These are phyloP conservation scores for Bunonema sp. DNA, from an alignment of 2,888 invertebrate genomes.

Conservation along the genomic window DNA sequence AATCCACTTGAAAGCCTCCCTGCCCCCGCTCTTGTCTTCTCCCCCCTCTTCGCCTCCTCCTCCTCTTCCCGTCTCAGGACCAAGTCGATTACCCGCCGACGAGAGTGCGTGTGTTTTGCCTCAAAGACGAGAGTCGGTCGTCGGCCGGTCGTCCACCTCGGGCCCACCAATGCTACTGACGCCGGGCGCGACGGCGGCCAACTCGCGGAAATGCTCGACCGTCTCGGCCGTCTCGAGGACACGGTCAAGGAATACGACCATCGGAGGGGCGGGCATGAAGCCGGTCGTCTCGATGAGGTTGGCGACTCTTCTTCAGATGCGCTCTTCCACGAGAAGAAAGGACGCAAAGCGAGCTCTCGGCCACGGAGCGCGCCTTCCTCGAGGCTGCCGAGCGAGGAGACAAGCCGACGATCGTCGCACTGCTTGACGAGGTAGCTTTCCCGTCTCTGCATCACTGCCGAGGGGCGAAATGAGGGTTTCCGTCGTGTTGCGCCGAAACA, in stretches of 20 bases:
- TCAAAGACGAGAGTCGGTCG: no score
- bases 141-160: no score
- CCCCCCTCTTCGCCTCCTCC: background rate
- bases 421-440: conserved; percentile 14
- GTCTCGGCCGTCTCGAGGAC: no score
- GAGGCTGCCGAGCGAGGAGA: conserved; percentile 53
- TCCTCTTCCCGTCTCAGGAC: background rate
- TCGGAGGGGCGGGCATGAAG: no score
- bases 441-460: background rate
- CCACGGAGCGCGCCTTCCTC: conserved; percentile 43
- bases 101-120: no score
- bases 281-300: no score
- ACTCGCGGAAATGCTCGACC: no score
- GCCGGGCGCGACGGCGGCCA: no score
- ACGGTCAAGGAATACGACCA: no score
- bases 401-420: conserved; percentile 47
- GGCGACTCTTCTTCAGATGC: no score
- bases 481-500: background rate
- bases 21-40: background rate
- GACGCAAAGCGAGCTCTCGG: conserved; percentile 2
- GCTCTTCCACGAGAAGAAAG: conserved; percentile 19
- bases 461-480: background rate
- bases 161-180: no score
- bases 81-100: background rate
- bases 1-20: no score